phyloP scores from a whole-genome alignment of 2,797 vertebrate genomes.

The Glyptemys insculpta region DNA sequence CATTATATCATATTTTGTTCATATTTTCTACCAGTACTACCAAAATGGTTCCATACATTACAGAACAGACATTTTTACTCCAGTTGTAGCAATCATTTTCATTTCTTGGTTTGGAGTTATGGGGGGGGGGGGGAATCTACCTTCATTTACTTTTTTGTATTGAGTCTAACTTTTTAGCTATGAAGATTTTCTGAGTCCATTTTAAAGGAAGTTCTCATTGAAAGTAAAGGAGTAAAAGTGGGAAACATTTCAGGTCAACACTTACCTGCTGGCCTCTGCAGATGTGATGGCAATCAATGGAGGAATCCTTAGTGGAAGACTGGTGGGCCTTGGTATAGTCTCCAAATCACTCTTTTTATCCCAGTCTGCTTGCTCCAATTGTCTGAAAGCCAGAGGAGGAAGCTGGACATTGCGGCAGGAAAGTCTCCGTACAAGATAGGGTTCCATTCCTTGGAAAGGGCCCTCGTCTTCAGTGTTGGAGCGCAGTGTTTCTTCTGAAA shows the following conservation, averaged over 20 bases:
- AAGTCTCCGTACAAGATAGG: conserved; percentile 90
- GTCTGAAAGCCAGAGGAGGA: conserved; percentile 93
- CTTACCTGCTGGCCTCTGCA: conserved; percentile 92
- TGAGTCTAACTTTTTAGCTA: background rate
- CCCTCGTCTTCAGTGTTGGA: conserved; percentile 86
- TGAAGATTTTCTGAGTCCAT: background rate
- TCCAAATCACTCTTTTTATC: conserved; percentile 88
- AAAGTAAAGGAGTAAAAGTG: background rate
- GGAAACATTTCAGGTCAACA: background rate
- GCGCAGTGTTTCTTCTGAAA: conserved; percentile 86
- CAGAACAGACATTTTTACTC: background rate
- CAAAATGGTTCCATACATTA: background rate
- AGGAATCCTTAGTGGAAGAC: conserved; percentile 89
- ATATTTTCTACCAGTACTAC: background rate
- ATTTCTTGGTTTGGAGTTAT: background rate
- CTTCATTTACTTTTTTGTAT: background rate
- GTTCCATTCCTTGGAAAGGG: conserved; percentile 86
- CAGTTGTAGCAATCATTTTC: background rate
- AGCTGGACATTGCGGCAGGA: conserved; percentile 92
- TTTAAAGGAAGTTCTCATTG: background rate
- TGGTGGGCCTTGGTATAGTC: conserved; percentile 86
- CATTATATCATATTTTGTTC: background rate
- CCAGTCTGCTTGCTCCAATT: conserved; percentile 91
- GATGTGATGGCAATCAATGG: conserved; percentile 96
- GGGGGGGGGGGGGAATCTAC: background rate